Evolutionary conservation across 1,140 invertebrate genomes (phyloP).

Genomic region (Probaryconus sp.): DNA sequence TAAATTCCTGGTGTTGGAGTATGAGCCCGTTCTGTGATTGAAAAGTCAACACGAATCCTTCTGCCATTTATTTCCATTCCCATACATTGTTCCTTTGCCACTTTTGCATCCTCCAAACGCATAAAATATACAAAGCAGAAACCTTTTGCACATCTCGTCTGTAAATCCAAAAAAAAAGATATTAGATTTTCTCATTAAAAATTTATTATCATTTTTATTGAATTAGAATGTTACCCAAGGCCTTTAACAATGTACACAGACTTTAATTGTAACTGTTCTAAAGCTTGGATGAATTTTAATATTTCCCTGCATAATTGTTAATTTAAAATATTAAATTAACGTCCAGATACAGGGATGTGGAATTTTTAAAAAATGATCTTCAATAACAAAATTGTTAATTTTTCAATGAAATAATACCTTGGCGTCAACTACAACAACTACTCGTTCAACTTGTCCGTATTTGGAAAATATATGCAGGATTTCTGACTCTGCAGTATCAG

Average conservation of each 20-base stretch:
- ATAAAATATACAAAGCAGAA: conserved; percentile 99
- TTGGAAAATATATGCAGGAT: conserved; percentile 96
- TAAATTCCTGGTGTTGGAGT: conserved; percentile 99
- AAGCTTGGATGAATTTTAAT: conserved; percentile 69
- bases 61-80: conserved; percentile 97
- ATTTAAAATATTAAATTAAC: conserved; percentile 7
- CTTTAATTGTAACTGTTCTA: conserved; percentile 71
- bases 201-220: conserved; percentile 4
- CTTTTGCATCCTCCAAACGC: conserved; percentile 91
- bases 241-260: conserved; percentile 71
- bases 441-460: conserved; percentile 93
- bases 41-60: conserved; percentile 96
- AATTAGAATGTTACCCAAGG: conserved; percentile 71
- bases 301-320: conserved; percentile 51
- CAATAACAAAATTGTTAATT: background rate
- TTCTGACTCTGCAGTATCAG: conserved; percentile 94
- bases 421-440: conserved; percentile 97
- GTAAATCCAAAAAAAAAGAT: conserved; percentile 34
- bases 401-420: conserved; percentile 82
- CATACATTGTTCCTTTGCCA: conserved; percentile 94
- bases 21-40: conserved; percentile 97
- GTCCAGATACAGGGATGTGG: conserved; percentile 19
- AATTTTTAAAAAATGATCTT: conserved; percentile 19
- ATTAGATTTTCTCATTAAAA: no score
- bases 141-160: conserved; percentile 94